These are phyloP conservation scores for Dendrolimus punctatus DNA, from an alignment of 1,140 invertebrate species.

Conservation along the genomic window DNA sequence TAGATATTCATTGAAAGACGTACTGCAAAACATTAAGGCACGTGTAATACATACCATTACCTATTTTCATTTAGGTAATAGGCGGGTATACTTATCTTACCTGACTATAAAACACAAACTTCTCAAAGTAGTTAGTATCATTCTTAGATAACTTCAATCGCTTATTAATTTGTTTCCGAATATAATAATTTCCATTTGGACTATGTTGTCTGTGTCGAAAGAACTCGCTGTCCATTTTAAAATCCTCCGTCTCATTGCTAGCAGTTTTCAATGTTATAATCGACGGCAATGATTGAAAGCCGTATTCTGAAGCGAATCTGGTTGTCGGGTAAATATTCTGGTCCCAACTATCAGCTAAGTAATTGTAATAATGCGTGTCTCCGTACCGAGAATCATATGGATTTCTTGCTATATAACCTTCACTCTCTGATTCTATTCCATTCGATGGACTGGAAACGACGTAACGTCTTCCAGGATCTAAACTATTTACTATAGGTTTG, in stretches of 20 bases:
- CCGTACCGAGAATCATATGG: slow-evolving; percentile 89
- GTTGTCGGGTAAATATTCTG: slow-evolving; percentile 82
- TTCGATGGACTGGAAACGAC: slow-evolving; percentile 95
- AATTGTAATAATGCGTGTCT: slow-evolving; percentile 96
- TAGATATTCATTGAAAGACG: too few relatives aligned
- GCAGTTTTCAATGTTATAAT: slow-evolving; percentile 75
- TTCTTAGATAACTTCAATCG: slow-evolving; percentile 74
- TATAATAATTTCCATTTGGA: slow-evolving; percentile 77
- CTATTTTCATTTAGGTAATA: neutral
- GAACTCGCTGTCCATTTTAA: slow-evolving; percentile 72
- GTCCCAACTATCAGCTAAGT: slow-evolving; percentile 87
- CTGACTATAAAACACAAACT: slow-evolving; percentile 84
- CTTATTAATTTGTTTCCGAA: slow-evolving; percentile 73
- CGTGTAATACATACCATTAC: neutral
- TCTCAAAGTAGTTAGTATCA: slow-evolving; percentile 67
- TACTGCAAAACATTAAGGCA: too few relatives aligned
- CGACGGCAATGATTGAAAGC: slow-evolving; percentile 91
- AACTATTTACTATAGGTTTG: slow-evolving; percentile 74
- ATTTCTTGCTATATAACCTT: slow-evolving; percentile 83
- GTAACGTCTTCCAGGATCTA: slow-evolving; percentile 79
- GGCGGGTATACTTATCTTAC: slow-evolving; percentile 41
- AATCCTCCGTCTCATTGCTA: slow-evolving; percentile 73
- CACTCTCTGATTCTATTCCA: slow-evolving; percentile 81
- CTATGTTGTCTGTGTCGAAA: slow-evolving; percentile 87
- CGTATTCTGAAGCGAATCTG: slow-evolving; percentile 96